A percentile compares a stretch with the other conserved stretches of the same genome.
phyloP scores from a whole-genome alignment of 2,113 vertebrate species.

The Amia ocellicauda region DNA sequence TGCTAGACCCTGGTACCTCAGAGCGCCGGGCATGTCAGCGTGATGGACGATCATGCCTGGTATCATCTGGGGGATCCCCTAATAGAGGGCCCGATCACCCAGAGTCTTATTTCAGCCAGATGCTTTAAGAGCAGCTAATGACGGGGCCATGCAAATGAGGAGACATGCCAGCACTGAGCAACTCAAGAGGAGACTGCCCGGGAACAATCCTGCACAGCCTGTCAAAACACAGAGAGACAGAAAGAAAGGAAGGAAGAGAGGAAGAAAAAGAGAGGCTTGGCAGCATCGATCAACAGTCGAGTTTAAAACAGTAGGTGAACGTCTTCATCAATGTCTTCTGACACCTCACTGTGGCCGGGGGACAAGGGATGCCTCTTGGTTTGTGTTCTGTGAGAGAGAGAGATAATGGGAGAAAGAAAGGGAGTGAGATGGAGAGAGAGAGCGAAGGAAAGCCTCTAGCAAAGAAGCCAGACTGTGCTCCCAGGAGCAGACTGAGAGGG shows the following conservation, averaged over 20 bases:
- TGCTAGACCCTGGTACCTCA: conserved; percentile 33
- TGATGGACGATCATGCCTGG: conserved; percentile 57
- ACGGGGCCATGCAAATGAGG: conserved; percentile 44
- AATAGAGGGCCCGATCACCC: conserved; percentile 34
- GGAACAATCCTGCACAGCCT: conserved; percentile 26
- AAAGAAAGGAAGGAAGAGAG: conserved; percentile 21
- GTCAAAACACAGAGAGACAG: conserved; percentile 18
- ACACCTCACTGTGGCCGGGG: no score
- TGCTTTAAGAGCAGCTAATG: conserved; percentile 47
- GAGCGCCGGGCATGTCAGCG: conserved; percentile 44
- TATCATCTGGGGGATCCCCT: conserved; percentile 56
- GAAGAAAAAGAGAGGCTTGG: background rate
- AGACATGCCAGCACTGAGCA: conserved; percentile 38
- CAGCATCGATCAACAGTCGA: no score
- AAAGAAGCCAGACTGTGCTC: background rate
- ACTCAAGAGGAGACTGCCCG: background rate
- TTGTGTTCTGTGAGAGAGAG: no score
- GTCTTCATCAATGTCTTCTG: no score
- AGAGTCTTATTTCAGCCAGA: conserved; percentile 4
- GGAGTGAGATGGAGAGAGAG: background rate
- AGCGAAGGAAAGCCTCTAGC: background rate
- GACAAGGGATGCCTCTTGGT: no score
- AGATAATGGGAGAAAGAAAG: conserved; percentile 19
- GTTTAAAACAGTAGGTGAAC: no score
- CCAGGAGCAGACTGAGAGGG: background rate